phyloP scores from a whole-genome alignment of 2,797 vertebrate species.

The Bradypodion pumilum region DNA sequence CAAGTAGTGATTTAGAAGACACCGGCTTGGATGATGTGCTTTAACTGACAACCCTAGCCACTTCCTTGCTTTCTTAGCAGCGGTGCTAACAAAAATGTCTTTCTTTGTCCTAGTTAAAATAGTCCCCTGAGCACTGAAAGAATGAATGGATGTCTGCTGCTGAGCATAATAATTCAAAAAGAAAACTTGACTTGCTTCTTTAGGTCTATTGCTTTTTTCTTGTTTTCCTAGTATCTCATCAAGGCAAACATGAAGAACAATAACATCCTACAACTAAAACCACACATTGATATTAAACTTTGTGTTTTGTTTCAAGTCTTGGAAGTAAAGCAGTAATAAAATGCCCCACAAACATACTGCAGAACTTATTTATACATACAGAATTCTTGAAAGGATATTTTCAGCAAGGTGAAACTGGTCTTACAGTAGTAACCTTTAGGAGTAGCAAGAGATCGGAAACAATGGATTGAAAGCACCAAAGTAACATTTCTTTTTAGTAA shows the following conservation, averaged over 20 bases:
- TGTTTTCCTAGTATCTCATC: background rate
- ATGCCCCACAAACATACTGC: background rate
- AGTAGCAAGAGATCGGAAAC: background rate
- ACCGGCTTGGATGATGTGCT: rapidly evolving
- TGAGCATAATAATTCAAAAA: background rate
- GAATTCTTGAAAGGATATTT: constrained; percentile 5
- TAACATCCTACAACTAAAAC: constrained; percentile 11
- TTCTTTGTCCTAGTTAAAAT: constrained; percentile 27
- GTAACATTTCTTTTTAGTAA: background rate
- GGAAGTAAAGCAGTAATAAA: background rate
- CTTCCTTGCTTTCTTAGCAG: constrained; percentile 14
- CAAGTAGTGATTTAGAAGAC: background rate
- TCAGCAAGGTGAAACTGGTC: constrained; percentile 16
- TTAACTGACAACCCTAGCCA: constrained; percentile 9
- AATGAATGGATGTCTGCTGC: constrained; percentile 36
- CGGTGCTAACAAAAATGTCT: background rate
- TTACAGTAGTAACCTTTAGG: background rate
- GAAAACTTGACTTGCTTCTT: constrained; percentile 33
- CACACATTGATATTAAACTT: background rate
- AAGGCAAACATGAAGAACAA: constrained; percentile 5
- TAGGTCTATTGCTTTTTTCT: background rate
- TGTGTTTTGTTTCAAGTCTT: background rate
- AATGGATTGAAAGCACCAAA: background rate
- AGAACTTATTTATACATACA: background rate
- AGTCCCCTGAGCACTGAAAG: rapidly evolving